Evolutionary conservation across 1,140 invertebrate species (phyloP), one percentile per base, ranked within the genome.

Genomic region (Drosophila pruinosa): DNA sequence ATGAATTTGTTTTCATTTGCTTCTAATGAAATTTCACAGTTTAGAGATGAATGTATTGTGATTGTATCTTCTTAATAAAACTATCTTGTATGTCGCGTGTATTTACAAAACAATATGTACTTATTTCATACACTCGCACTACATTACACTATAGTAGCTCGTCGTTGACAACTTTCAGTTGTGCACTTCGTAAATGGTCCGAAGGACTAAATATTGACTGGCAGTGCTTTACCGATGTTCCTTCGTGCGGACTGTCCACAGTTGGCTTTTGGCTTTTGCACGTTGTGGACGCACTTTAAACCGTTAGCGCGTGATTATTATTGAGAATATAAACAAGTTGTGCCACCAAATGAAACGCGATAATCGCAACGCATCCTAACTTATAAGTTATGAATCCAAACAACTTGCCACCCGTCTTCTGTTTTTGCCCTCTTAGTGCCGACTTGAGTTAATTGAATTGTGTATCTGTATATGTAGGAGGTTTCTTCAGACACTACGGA

Each of bases 211-310:
- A 56, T 52, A 57, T 38, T 57, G 62, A 67, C 39, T 56, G 39
- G 56, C 61, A 52, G 36, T 48, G 45, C 53, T 72, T 59, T 70
- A 53, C 58, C 57, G 56, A 43, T 75, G 61, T 77, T 61, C 57
- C 26, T 57, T 61, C 34, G 56, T 50, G 72, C 39, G 61, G 39
- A 73, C 59, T 80, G 77, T 73, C 80, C 80, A 58, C 77, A 85
- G 81, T 85, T 86, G 81, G 69, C 74, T 77, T 85, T 85, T 76
- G 82, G 72, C 82, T 85, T 67, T 79, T 43, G 81, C 56, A 64
- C 78, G 81, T 62, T 64, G 63, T 48, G 77, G 82, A 81, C 82
- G 79, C 72, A 21, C 21, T 45, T 45, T 2, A 8, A 10, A 17
- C 22, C 26, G 54, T 45, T 39, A 10, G 22, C 22, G 41, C 3